Base-by-base conservation (phyloP, 2,888 invertebrate genomes). In the Drosophila crucigera region DNA sequence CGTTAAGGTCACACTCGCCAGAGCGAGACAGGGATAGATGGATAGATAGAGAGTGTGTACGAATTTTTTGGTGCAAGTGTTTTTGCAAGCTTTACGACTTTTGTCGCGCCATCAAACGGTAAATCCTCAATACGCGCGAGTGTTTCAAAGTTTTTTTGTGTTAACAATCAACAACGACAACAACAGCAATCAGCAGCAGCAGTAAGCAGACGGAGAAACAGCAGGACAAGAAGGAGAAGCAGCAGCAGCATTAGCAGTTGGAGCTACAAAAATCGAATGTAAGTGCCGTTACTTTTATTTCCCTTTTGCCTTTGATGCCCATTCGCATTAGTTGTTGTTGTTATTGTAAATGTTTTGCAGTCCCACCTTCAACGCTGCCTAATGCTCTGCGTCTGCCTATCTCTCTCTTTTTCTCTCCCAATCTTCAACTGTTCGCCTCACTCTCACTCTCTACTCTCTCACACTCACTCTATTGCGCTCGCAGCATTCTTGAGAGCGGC, bases 311-410 rank as follows among this genome's bases (percentile, higher is more conserved):
- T 62, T 73, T 47, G 22, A n/a, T 39, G 39, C 50, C 47, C 52
- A 54, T 59, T 52, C 60, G 33, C 64, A 59, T 68, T 50, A 66
- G 68, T 77, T 85, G 77, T 80, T 80, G 68, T 80, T 85, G 77
- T 78, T 80, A 74, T 83, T 84, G 76, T 79, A 79, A 71, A 73
- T 82, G 83, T 80, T 88, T 81, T 81, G 75, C 78, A 69, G 67
- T 69, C 56, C 56, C 68, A 78, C 76, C 71, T 77, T 70, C 66
- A 50, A 58, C 58, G 43, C 50, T 41, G 58, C 54, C 78, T 75
- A 63, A 37, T 39, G 31, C 62, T 31, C 43, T 50, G 9, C 28
- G 63, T 39, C 47, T 49, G 56, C 25, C 31, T 63, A 37, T 33
- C 33, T 35, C 35, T 16, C 35, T 35, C 49, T 55, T 59, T 33